These are phyloP conservation scores for Sarcophaga rosellei DNA, from an alignment of 2,888 invertebrate species.

Conservation along the genomic window DNA sequence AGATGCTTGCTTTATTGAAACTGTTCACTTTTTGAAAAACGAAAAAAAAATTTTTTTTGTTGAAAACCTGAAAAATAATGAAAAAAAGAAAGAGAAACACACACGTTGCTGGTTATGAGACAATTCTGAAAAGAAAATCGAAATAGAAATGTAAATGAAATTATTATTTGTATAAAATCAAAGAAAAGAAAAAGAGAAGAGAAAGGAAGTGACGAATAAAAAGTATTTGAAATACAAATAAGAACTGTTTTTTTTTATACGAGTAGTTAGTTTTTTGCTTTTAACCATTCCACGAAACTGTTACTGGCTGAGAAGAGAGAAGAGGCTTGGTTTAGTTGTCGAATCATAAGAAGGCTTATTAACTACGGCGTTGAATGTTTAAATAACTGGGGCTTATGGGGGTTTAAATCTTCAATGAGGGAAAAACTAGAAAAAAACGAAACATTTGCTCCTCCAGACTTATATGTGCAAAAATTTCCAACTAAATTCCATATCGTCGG, in stretches of 20 bases:
- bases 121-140: constrained; percentile 66
- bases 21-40: constrained; percentile 13
- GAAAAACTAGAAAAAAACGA: constrained; percentile 26
- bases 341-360: too few species aligned
- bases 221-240: not conserved
- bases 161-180: not conserved
- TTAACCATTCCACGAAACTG: not conserved
- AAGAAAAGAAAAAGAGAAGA: not conserved
- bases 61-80: constrained; percentile 62
- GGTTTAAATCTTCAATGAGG: not conserved
- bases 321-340: too few species aligned
- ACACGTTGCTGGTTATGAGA: constrained; percentile 15
- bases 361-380: not conserved
- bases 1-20: not conserved
- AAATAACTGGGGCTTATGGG: not conserved
- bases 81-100: constrained; percentile 34
- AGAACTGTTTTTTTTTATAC: too few species aligned
- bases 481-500: not conserved
- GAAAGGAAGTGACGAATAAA: not conserved
- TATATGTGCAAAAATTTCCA: not conserved
- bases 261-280: not conserved
- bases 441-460: constrained; percentile 2
- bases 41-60: constrained; percentile 42
- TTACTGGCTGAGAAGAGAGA: not conserved
- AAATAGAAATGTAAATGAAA: constrained; percentile 34